Evolutionary conservation across 2,797 vertebrate genomes (phyloP).

Genomic region (Nothura maculosa): DNA sequence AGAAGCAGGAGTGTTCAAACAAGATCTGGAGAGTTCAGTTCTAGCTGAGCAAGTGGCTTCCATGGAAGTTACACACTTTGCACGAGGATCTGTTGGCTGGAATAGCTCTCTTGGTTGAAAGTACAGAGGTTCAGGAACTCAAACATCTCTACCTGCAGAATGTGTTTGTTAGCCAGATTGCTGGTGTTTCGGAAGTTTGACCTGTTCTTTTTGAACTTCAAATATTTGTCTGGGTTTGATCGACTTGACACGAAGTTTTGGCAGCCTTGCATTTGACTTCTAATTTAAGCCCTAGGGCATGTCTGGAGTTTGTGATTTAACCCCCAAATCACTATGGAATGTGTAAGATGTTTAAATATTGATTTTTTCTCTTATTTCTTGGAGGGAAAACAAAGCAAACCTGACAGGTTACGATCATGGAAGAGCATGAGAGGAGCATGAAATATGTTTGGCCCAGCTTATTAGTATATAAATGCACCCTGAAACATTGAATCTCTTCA

Average conservation of each 20-base stretch:
- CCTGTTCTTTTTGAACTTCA: constrained; percentile 31
- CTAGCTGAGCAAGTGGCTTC: not conserved
- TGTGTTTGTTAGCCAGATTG: not conserved
- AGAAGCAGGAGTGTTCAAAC: not conserved
- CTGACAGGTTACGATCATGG: not conserved
- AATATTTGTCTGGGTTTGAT: constrained; percentile 20
- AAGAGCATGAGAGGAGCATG: not conserved
- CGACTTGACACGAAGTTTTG: not conserved
- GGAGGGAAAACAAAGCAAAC: not conserved
- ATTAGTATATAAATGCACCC: not conserved
- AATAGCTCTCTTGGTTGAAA: not conserved
- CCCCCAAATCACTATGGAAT: not conserved
- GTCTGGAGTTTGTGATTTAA: constrained; percentile 1
- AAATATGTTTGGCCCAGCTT: not conserved
- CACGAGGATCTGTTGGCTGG: not conserved
- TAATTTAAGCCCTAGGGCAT: not conserved
- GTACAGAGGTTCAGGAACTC: not conserved
- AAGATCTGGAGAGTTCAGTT: not conserved
- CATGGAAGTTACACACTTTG: not conserved
- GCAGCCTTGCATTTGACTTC: constrained; percentile 17
- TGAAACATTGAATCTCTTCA: not conserved
- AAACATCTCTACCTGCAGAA: constrained; percentile 1
- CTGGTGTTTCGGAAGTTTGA: constrained; percentile 18
- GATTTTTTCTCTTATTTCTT: not conserved
- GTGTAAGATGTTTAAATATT: not conserved